Evolutionary conservation across 2,888 invertebrate genomes (phyloP), one percentile per base, ranked within the genome.

Genomic region (Polydesmus complanatus): DNA sequence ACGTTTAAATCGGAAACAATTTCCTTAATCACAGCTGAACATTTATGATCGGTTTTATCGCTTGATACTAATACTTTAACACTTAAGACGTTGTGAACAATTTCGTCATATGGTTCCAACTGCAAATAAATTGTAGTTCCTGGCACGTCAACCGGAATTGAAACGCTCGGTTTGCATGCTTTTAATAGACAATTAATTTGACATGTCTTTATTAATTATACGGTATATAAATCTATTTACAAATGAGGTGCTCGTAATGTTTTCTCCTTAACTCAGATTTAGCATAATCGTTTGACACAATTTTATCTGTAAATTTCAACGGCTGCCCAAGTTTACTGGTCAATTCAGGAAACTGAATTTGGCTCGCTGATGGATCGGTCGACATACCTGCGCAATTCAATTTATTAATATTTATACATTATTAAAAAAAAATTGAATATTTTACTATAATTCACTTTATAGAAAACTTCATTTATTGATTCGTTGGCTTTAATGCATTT

Each of bases 381-480:
- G 55, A 37, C 27, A 60, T 56, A 2, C 55, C 60, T 60, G 19
- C 1, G 23, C 21, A 26, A 19, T 37, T 37, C 5, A 14, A 56
- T 14, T 22, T n/a, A 56, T 56, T 48, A 11, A 14, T 47, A 37
- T 56, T 56, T 37, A 14, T 22, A 18, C 8, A 18, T n/a, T 22
- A 8, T 27, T 3, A 14, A 19, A 8, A 50, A 8, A 19, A 47
- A 19, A 48, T 14, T 14, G 8, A 19, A 22, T 21, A 5, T 22
- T 22, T 3, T 22, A 60, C 60, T 55, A 1, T 49, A 23, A 2
- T 26, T n/a, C n/a, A 55, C 55, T 5, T 3, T 8, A 50, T 50
- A 27, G 8, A 60, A 49, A 19, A 60, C 49, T 21, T 60, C 60
- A 19, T 60, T 25, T n/a, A 60, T 26, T 1, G 60, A 47, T 26